Conservation (phyloP, 2,888 invertebrate species). For the Abscondita cerata region DNA sequence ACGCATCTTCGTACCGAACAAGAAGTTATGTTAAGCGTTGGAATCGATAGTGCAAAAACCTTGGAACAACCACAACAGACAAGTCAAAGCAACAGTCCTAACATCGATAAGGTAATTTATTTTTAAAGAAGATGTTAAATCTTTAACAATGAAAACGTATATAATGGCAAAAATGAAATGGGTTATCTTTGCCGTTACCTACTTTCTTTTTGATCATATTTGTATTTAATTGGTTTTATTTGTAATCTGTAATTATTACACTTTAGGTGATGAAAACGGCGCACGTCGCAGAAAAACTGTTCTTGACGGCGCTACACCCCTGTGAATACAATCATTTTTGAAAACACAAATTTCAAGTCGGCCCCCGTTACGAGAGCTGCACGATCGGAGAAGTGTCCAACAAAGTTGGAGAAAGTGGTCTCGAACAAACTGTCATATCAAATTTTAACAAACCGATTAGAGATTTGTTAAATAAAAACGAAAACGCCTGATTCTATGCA, state of each 20-base stretch:
- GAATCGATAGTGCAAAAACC: constrained; percentile 51
- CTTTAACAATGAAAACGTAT: too few species aligned
- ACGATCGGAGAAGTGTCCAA: constrained; percentile 66
- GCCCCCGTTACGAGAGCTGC: constrained; percentile 66
- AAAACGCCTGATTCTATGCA: constrained; percentile 51
- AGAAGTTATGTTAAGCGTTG: constrained; percentile 48
- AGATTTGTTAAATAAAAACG: constrained; percentile 59
- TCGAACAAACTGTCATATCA: constrained; percentile 54
- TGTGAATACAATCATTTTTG: constrained; percentile 88
- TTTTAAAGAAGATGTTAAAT: background rate
- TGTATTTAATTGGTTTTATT: too few species aligned
- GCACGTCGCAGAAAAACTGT: constrained; percentile 60
- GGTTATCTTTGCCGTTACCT: too few species aligned
- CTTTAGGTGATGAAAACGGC: constrained; percentile 48
- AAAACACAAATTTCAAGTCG: constrained; percentile 89
- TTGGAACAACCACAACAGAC: constrained; percentile 54
- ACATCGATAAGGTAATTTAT: constrained; percentile 49
- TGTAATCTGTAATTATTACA: too few species aligned
- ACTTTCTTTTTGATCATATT: background rate
- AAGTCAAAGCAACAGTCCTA: constrained; percentile 62
- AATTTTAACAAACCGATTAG: constrained; percentile 61
- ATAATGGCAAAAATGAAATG: background rate
- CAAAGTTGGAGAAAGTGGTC: constrained; percentile 65
- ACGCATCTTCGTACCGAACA: constrained; percentile 66
- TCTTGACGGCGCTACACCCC: constrained; percentile 80